Base-by-base conservation (phyloP, 1,140 invertebrate species). In the Lanistes nyassanus region DNA sequence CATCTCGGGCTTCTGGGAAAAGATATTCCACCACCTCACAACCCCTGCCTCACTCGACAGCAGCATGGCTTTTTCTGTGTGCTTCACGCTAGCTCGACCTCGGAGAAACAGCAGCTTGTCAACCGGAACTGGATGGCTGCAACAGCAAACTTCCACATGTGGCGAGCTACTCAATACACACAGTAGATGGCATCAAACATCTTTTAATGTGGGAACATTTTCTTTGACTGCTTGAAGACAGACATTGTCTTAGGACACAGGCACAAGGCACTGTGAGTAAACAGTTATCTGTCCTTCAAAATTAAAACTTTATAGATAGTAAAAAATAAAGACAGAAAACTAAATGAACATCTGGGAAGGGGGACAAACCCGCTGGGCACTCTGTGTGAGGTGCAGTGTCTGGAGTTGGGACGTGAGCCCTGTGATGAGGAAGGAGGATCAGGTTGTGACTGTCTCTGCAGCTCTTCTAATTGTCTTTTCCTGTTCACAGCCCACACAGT, bases 91-190 rank as follows among this genome's bases (percentile, higher is more conserved):
- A 2, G 77, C 79, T n/a, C 87, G 75, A 0, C 58, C 76, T 34
- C 80, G 77, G 66, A 89, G 77, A 69, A 89, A 89, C 67, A 88
- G 56, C 31, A 89, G 78, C 74, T 88, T 89, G 75, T 89, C 88
- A 53, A 89, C 87, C 31, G 88, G 87, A 51, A 80, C 81, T 36
- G 81, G 79, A 74, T 84, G 79, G 39, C 86, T 87, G 81, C 51
- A 81, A 79, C 6, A n/a, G 60, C 56, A 71, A 76, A 13, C 21
- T 16, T 13, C 19, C 42, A 9, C 9, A 16, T 2, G 42, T 47
- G 42, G 19, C 19, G 0, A 47, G 42, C 42, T 42, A 13, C 39
- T 47, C 42, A 47, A 3, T 47, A 16, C 19, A 47, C 9, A 0
- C 9, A 47, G 42, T 47, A 13, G 9, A 47, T 47, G n/a, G n/a